Base-by-base conservation (phyloP, 2,113 vertebrate species). In the Catharus bicknelli region DNA sequence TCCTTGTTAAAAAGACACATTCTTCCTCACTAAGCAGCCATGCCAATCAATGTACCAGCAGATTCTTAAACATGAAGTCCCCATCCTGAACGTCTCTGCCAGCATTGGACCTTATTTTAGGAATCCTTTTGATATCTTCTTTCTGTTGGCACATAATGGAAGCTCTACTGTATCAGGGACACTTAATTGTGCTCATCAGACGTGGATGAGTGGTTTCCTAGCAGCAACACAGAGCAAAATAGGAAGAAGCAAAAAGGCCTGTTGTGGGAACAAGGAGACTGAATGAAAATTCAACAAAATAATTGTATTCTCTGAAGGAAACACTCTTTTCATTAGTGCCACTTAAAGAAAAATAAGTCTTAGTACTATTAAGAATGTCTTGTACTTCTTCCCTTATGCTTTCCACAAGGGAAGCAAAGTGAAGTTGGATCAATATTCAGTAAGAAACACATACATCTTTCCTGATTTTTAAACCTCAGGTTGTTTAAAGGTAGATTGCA, bases 321-420 rank as follows among this genome's bases (percentile, higher is more conserved):
- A 83, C 79, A 81, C 59, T 70, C 73, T 93, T 90, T 91, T 93
- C 86, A 95, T 91, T 95, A 95, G 61, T n/a, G 59, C 63, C 47
- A 81, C 64, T 86, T 79, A 7, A 54, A 89, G 69, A 83, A 86
- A 40, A 69, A 11, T 7, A 62, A 48, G 27, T 59, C 54, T 89
- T 75, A 62, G 36, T 73, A 19, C 42, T 58, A 32, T 2, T 3
- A 47, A 79, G 47, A 80, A 80, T 14, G 59, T 18, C 48, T 38
- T 19, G n/a, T 29, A 58, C 32, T 80, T 34, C 63, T 48, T 90
- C 32, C 58, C 58, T 25, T 29, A 15, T 6, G 36, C 59, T 69
- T 47, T 50, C 25, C 38, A 20, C 23, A 55, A 69, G 11, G n/a
- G 32, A 77, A 73, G 51, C 23, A 23, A 72, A 68, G 34, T 9